A percentile compares a stretch with the other conserved stretches of the same genome.
These are phyloP conservation scores for Neuroterus valhalla DNA, from an alignment of 1,140 invertebrate species.

Conservation along the genomic window DNA sequence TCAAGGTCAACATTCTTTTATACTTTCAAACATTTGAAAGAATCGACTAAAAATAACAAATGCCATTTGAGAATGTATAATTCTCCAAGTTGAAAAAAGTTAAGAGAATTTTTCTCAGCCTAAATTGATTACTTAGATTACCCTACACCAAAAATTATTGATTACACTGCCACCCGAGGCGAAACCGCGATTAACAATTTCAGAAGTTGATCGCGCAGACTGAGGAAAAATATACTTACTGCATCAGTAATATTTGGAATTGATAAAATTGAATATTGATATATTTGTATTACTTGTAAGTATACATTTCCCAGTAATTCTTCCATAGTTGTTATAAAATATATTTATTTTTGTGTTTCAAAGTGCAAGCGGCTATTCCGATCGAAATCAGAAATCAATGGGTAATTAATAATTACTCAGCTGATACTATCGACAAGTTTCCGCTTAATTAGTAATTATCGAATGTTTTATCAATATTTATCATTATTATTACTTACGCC, in stretches of 20 bases:
- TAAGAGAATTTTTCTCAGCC: too few relatives aligned
- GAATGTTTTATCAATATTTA: not conserved
- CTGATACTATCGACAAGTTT: not conserved
- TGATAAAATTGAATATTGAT: not conserved
- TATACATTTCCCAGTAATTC: conserved; percentile 9
- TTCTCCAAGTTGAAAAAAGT: too few relatives aligned
- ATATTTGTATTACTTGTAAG: not conserved
- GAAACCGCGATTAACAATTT: not conserved
- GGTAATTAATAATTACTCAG: conserved; percentile 16
- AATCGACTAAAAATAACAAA: too few relatives aligned
- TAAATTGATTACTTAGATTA: not conserved
- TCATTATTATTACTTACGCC: not conserved
- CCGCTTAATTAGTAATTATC: conserved; percentile 12
- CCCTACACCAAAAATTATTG: not conserved
- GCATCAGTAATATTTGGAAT: not conserved
- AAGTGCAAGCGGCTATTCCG: conserved; percentile 72
- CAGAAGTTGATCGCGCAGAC: not conserved
- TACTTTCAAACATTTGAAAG: too few relatives aligned
- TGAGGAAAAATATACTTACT: conserved; percentile 19
- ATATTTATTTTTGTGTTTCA: conserved; percentile 66
- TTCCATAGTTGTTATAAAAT: conserved; percentile 14
- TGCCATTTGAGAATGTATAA: too few relatives aligned
- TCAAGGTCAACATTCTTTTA: too few relatives aligned
- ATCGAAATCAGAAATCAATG: conserved; percentile 62
- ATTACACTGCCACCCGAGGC: not conserved